phyloP scores from a whole-genome alignment of 23 tunicate species.

The Clavelina lepadiformis region DNA sequence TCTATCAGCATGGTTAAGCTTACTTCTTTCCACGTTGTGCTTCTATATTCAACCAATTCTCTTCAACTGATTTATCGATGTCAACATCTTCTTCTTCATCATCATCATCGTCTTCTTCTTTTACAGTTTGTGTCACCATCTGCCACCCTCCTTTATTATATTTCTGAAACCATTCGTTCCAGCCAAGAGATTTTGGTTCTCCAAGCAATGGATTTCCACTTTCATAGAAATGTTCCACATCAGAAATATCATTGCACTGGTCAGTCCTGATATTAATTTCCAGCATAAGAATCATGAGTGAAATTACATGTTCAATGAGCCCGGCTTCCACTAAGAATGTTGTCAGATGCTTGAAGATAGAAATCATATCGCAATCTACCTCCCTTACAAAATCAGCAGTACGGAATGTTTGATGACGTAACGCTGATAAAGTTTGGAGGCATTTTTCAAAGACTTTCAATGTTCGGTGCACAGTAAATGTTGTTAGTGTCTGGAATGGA shows the following conservation, averaged over 20 bases:
- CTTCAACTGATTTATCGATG: slow-evolving; percentile 24
- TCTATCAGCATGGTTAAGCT: no score
- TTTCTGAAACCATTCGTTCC: slow-evolving; percentile 42
- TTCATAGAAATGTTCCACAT: slow-evolving; percentile 43
- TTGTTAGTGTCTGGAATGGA: slow-evolving; percentile 16
- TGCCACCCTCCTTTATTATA: slow-evolving; percentile 71
- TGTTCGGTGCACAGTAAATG: slow-evolving; percentile 26
- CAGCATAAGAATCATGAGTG: slow-evolving; percentile 29
- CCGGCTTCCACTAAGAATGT: slow-evolving; percentile 53
- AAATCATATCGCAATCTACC: slow-evolving; percentile 23
- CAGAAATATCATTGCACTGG: slow-evolving; percentile 10
- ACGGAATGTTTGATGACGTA: slow-evolving; percentile 22
- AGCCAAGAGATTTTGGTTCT: slow-evolving; percentile 43
- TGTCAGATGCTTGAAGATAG: slow-evolving; percentile 17
- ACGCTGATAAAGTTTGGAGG: slow-evolving; percentile 33
- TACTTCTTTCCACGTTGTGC: slow-evolving; percentile 25
- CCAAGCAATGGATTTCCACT: slow-evolving; percentile 51
- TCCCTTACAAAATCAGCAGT: slow-evolving; percentile 8
- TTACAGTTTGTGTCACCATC: not conserved
- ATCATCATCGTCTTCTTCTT: slow-evolving; percentile 50
- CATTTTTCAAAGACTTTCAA: slow-evolving; percentile 48
- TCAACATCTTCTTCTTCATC: slow-evolving; percentile 54
- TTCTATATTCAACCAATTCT: slow-evolving; percentile 57
- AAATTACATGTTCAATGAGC: slow-evolving; percentile 29
- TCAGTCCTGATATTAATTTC: slow-evolving; percentile 43